Base-by-base conservation (phyloP, 2,888 invertebrate species). In the Alitta virens region DNA sequence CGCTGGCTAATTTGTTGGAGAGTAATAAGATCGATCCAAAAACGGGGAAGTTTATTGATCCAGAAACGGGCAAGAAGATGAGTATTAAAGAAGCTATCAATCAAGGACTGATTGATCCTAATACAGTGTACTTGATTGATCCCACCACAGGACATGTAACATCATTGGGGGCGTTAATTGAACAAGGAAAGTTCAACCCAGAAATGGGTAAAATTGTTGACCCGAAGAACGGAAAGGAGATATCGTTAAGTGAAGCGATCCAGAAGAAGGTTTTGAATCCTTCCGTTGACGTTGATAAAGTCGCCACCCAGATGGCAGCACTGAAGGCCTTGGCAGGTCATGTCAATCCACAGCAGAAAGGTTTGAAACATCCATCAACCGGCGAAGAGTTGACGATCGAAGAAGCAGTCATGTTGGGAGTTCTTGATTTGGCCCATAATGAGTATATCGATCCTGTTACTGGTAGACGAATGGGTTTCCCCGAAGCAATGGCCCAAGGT, bases 161-260 rank as follows among this genome's bases (percentile, higher is more conserved):
- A 25, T 76, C 75, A 52, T 42, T 16, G 52, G 27, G 72, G 7
- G 60, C 68, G 5, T 76, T 76, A 12, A 70, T 77, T 23, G 74
- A 77, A 52, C 68, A 69, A 52, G 77, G 75, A 2, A 68, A 74
- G 16, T 74, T 74, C 58, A 72, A 76, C 63, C 69, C 73, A n/a
- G 69, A 72, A 33, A 73, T 73, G 9, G 78, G 76, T 18, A 71
- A 71, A 62, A 71, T 76, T 58, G 67, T 72, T 42, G 73, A 74
- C 55, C 67, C 93, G 24, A 88, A 88, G 74, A 94, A 92, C 0
- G 92, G 90, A 68, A 90, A 93, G 79, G 87, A 91, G 68, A 85
- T 97, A 75, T 93, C 94, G 23, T 89, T 97, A 58, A 90, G 91
- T 69, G 93, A 97, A 83, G 96, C 96, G 1, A 92, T 96, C 70